Conservation (phyloP, 2,888 invertebrate genomes). For the Pseudococcus jackbeardsleyi region DNA sequence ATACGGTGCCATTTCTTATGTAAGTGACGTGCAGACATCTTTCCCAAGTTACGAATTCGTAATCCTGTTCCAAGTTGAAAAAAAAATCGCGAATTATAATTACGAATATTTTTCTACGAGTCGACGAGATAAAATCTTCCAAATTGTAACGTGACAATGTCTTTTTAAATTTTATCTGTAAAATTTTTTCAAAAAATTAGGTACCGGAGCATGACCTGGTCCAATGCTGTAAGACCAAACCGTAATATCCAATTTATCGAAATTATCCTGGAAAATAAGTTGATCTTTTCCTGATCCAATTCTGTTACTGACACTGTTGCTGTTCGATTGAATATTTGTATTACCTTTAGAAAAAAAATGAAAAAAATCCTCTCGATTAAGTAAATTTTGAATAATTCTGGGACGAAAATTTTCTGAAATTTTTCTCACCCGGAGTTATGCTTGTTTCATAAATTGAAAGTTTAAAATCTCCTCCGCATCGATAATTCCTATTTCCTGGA, state of each 20-base stretch:
- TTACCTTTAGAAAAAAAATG: not conserved
- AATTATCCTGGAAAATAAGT: conserved; percentile 9
- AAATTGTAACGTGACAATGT: no score
- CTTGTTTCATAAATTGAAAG: not conserved
- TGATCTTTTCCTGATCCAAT: not conserved
- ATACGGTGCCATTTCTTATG: conserved; percentile 60
- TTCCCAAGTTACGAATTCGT: conserved; percentile 65
- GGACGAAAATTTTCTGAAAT: not conserved
- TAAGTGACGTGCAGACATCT: conserved; percentile 58
- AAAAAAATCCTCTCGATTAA: no score
- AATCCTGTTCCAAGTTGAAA: conserved; percentile 58
- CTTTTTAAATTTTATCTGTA: no score
- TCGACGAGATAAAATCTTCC: no score
- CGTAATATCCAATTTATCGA: conserved; percentile 12
- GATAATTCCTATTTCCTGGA: not conserved
- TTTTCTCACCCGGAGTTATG: not conserved
- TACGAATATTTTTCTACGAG: not conserved
- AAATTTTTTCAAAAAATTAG: no score
- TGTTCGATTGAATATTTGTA: not conserved
- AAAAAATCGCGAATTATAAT: not conserved
- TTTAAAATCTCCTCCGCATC: not conserved
- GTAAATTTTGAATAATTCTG: no score
- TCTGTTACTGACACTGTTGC: not conserved
- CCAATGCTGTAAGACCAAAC: not conserved
- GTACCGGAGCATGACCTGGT: conserved; percentile 6